Evolutionary conservation across 2,797 vertebrate species (phyloP), one percentile per base, ranked within the genome.

Genomic region (Periophthalmus magnuspinnatus): DNA sequence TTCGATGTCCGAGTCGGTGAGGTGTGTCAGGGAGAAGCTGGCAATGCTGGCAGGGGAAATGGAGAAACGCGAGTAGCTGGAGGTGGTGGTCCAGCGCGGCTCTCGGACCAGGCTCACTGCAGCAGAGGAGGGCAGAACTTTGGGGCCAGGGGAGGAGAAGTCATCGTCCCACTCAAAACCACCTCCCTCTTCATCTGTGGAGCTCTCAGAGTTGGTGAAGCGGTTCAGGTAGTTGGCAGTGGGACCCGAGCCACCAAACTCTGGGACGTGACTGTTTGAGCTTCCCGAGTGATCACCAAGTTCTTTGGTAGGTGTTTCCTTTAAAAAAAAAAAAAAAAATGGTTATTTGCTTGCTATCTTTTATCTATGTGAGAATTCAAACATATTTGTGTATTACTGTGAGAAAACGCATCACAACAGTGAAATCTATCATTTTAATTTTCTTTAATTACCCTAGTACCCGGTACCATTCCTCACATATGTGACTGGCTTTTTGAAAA

Each of bases 81-180:
- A 83, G 33, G 91, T 74, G 45, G 83, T 67, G 16, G 86, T 92
- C 97, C 97, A 99, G 90, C 92, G 96, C 84, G 94, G 93, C 89
- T 93, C 85, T 88, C 92, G 68, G 72, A 64, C 60, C 0, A 79
- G 88, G 5, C 92, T 81, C 0, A 88, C 91, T 10, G 95, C 81
- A 1, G 79, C 78, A 2, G 85, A 80, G 0, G 82, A 70, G 34
- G 95, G 89, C 63, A 90, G 60, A 1, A 90, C 24, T 81, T 93
- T 95, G 6, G 97, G 92, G 5, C 95, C 91, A 0, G 95, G 84
- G 64, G 94, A 93, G 67, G 96, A 94, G 89, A 99, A 99, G 90
- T 99, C 97, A 48, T 99, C 98, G 0, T 99, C 98, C 98, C 98
- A 99, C 78, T 99, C 97, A 72, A 99, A 99, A 22, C 96, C 96